A percentile compares a stretch with the other conserved stretches of the same genome.
These are phyloP conservation scores for Scopus umbretta DNA, from an alignment of 2,113 vertebrate genomes.

Conservation along the genomic window DNA sequence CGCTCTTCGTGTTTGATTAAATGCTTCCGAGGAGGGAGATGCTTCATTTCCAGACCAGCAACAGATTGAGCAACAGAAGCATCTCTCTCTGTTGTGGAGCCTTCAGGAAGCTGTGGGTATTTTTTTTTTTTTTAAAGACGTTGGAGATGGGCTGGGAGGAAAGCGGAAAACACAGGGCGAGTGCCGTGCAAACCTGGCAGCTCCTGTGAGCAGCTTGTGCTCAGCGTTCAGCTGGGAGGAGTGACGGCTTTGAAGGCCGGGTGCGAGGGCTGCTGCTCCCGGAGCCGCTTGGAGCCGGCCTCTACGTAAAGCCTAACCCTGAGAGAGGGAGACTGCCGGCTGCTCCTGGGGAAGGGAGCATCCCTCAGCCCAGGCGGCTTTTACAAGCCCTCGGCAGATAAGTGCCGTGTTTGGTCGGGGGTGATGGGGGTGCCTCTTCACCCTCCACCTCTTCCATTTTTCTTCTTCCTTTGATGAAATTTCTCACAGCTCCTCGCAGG, in stretches of 20 bases:
- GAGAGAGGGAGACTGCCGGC: background rate
- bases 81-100: background rate
- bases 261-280: accelerated
- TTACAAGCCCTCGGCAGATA: background rate
- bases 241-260: background rate
- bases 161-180: background rate
- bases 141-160: background rate
- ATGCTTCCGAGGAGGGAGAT: background rate
- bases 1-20: background rate
- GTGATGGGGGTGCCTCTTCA: background rate
- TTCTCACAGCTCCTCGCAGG: background rate
- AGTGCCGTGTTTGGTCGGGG: background rate
- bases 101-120: background rate
- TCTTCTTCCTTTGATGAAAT: background rate
- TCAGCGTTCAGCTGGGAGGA: background rate
- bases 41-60: background rate
- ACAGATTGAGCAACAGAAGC: background rate
- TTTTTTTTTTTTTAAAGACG: background rate
- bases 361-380: background rate
- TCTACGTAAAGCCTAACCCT: background rate
- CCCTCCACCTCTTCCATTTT: background rate
- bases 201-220: background rate
- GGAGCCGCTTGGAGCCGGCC: too few species aligned
- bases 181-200: background rate
- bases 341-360: background rate